A percentile compares a stretch with the other conserved stretches of the same genome.
phyloP scores from a whole-genome alignment of 2,797 vertebrate species.

The Morelia viridis region DNA sequence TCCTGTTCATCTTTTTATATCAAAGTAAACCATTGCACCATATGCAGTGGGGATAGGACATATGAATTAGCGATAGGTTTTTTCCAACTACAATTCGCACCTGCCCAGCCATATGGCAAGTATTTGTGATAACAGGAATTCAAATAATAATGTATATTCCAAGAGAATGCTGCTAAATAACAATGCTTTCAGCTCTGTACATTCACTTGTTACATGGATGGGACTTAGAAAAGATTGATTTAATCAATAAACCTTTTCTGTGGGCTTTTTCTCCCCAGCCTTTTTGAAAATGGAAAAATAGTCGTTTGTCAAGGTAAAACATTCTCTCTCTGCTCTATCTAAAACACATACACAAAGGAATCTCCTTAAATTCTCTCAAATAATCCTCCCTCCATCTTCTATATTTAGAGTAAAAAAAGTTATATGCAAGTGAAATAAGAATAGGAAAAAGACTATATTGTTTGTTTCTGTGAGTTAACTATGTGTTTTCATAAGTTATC shows the following conservation, averaged over 20 bases:
- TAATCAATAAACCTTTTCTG: neutral
- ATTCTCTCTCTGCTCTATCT: neutral
- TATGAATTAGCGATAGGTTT: slow-evolving; percentile 6
- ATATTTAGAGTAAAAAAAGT: neutral
- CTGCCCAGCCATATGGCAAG: slow-evolving; percentile 16
- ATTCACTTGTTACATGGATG: neutral
- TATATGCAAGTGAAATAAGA: neutral
- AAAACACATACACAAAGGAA: neutral
- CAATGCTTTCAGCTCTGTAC: neutral
- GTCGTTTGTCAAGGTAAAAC: neutral
- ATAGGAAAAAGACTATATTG: neutral
- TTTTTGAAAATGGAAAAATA: neutral
- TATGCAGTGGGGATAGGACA: slow-evolving; percentile 38
- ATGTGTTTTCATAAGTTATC: neutral
- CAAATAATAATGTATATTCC: neutral
- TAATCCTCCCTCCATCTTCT: neutral
- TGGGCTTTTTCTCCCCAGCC: neutral
- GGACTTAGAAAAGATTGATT: neutral
- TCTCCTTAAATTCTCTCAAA: neutral
- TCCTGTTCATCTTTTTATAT: slow-evolving; percentile 15
- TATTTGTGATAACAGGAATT: neutral
- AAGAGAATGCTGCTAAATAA: neutral
- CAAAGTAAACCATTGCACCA: neutral
- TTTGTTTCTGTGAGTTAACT: neutral
- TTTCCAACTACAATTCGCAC: neutral